Percentiles rank a stretch among this genome's conserved stretches.
phyloP scores from a whole-genome alignment of 2,113 vertebrate genomes.

The Elephas maximus region DNA sequence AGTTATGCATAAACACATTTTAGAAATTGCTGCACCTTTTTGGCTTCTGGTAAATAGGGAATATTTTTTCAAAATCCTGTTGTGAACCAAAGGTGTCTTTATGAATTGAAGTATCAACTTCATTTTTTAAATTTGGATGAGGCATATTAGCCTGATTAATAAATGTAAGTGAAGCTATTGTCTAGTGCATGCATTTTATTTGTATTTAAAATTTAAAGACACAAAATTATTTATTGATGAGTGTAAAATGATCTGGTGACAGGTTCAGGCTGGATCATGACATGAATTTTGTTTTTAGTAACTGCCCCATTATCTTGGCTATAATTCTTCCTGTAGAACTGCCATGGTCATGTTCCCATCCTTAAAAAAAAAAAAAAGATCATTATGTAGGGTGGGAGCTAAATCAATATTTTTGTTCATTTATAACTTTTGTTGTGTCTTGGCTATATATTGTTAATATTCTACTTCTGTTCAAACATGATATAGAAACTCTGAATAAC shows the following conservation, averaged over 20 bases:
- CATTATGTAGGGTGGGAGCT: neutral
- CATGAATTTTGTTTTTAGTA: constrained; percentile 41
- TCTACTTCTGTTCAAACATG: neutral
- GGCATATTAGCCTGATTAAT: neutral
- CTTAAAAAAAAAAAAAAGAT: neutral
- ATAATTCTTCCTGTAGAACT: neutral
- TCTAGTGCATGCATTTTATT: neutral
- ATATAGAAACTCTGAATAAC: neutral
- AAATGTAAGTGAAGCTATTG: constrained; percentile 38
- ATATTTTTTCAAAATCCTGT: constrained; percentile 39
- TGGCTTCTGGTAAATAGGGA: neutral
- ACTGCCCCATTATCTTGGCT: neutral
- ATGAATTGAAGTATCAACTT: neutral
- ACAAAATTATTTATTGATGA: neutral
- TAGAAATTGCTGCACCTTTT: constrained; percentile 4
- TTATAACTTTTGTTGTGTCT: constrained; percentile 20
- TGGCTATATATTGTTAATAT: neutral
- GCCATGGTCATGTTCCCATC: neutral
- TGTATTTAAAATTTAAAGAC: constrained; percentile 55
- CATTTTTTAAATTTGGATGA: constrained; percentile 15
- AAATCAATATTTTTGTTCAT: neutral
- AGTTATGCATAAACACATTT: neutral
- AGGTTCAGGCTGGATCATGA: neutral
- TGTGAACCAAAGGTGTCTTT: neutral
- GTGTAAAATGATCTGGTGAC: constrained; percentile 13